These are phyloP conservation scores for Thamnophis sirtalis DNA, from an alignment of 2,113 vertebrate species.

Conservation along the genomic window DNA sequence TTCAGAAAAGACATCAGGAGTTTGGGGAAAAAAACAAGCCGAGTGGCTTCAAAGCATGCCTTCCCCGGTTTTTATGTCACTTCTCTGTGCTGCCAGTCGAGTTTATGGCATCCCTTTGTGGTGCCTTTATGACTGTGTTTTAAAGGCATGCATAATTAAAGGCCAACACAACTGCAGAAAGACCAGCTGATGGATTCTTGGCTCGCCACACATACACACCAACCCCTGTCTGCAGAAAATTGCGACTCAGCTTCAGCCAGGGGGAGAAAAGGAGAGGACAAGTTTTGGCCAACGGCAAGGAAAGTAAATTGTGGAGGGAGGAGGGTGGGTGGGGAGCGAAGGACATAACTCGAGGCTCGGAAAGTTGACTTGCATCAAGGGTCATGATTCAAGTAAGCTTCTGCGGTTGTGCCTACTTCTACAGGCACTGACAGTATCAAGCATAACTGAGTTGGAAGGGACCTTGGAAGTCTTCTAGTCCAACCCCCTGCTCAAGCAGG, in stretches of 20 bases:
- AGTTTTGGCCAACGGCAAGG: neutral
- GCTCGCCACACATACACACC: neutral
- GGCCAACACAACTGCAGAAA: neutral
- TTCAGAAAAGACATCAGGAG: neutral
- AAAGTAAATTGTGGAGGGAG: neutral
- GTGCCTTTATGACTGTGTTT: conserved; percentile 2
- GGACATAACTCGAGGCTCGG: neutral
- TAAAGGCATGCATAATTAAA: conserved; percentile 18
- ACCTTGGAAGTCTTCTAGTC: too few species aligned
- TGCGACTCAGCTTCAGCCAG: neutral
- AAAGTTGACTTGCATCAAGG: neutral
- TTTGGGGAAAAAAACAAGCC: neutral
- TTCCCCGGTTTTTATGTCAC: neutral
- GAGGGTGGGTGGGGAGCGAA: neutral
- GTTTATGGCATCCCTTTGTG: conserved; percentile 15
- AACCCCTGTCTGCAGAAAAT: neutral
- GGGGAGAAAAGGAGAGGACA: neutral
- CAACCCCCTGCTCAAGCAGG: too few species aligned
- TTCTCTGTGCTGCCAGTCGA: neutral
- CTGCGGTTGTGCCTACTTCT: too few species aligned
- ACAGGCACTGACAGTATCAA: too few species aligned
- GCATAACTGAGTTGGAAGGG: too few species aligned
- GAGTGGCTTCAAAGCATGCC: neutral
- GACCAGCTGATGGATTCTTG: neutral
- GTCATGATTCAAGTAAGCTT: too few species aligned